Evolutionary conservation across 2,797 vertebrate species (phyloP), one percentile per base, ranked within the genome.

Genomic region (Diplodus puntazzo): DNA sequence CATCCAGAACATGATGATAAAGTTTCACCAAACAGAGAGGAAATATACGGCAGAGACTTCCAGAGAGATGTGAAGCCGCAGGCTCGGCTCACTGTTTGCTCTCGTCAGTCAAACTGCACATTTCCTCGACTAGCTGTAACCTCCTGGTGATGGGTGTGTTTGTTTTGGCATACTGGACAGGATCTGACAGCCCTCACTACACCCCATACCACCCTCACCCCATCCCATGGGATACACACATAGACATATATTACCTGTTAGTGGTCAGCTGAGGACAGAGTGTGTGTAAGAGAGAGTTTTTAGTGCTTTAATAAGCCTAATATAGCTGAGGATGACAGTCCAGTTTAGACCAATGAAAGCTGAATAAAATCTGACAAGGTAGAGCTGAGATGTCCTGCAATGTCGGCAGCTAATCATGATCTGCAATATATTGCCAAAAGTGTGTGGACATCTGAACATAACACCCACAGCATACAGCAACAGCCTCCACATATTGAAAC

Each of bases 161-260:
- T 87, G 74, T 57, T 75, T 88, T 92, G 90, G 91, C 88, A 5
- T n/a, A 2, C 11, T 2, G 60, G 46, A 79, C 81, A 83, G 86
- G 86, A 89, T 81, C 79, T 84, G 58, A 88, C 80, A 74, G 80
- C 50, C 57, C 5, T 5, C 23, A 63, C 45, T 66, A 23, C 25
- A 77, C 73, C 50, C 17, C 71, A 55, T 16, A 39, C 43, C 68
- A 61, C 67, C 77, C 63, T 52, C 43, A 18, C 59, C 53, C 64
- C 52, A 21, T 46, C 61, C 63, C 62, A 66, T 20, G 43, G 53
- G 61, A 73, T 69, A 8, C 70, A 68, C 58, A 69, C 55, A 70
- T 6, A 75, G 27, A 64, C 63, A 76, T 23, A 48, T 14, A 39
- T 68, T 42, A 58, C 58, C 62, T 68, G 52, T 62, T 23, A 59